These are phyloP conservation scores for Mythimna lalbum DNA, from an alignment of 2,888 invertebrate genomes.

Conservation along the genomic window DNA sequence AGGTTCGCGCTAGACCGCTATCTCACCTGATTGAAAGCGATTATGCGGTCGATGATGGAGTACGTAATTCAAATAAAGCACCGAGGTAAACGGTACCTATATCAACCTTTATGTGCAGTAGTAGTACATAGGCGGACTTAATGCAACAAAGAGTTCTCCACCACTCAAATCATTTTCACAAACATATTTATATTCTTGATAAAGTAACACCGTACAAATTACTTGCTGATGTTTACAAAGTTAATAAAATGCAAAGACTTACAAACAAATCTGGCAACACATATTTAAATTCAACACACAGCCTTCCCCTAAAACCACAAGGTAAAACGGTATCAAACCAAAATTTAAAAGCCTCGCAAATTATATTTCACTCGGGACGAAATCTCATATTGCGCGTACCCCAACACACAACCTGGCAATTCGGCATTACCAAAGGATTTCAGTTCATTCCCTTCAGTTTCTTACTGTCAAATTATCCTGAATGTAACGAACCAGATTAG, in stretches of 20 bases:
- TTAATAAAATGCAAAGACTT: conserved; percentile 7
- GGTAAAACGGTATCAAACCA: conserved; percentile 23
- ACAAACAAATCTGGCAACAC: conserved; percentile 17
- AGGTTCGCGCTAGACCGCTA: too few relatives aligned
- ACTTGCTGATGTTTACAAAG: not conserved
- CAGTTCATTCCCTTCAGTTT: conserved; percentile 68
- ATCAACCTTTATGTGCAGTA: too few relatives aligned
- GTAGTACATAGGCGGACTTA: too few relatives aligned
- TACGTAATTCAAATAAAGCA: not conserved
- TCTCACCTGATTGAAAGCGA: too few relatives aligned
- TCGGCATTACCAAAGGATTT: conserved; percentile 66
- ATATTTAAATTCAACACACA: conserved; percentile 20
- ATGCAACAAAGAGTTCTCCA: too few relatives aligned
- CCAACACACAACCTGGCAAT: conserved; percentile 59
- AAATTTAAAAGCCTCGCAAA: conserved; percentile 43
- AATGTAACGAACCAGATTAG: conserved; percentile 77
- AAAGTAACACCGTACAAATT: not conserved
- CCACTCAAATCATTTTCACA: not conserved
- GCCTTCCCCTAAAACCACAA: conserved; percentile 15
- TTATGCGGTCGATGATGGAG: too few relatives aligned
- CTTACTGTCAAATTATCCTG: conserved; percentile 73
- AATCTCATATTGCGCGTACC: conserved; percentile 43
- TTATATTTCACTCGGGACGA: conserved; percentile 49
- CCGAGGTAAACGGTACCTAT: not conserved
- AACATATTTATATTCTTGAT: not conserved